These are phyloP conservation scores for Carlito syrichta DNA, from an alignment of 2,113 vertebrate genomes.

Conservation along the genomic window DNA sequence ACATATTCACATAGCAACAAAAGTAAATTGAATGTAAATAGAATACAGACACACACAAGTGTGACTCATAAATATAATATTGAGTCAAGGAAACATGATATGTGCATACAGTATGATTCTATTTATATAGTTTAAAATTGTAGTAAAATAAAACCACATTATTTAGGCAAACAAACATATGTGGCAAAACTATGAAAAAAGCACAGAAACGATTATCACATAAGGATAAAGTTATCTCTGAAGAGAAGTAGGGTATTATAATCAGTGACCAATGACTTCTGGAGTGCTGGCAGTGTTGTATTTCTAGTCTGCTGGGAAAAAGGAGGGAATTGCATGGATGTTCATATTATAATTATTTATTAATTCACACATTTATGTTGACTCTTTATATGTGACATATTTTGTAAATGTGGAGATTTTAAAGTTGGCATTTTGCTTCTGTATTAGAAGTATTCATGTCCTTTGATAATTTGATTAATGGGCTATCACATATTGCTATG, in stretches of 20 bases:
- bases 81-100: neutral
- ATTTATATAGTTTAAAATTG: neutral
- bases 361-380: neutral
- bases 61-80: neutral
- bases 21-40: slow-evolving; percentile 15
- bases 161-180: neutral
- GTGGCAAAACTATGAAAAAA: neutral
- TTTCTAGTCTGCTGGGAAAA: neutral
- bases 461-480: neutral
- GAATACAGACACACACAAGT: neutral
- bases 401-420: neutral
- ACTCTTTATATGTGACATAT: neutral
- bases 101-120: neutral
- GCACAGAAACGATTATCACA: neutral
- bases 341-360: neutral
- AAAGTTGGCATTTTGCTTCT: neutral
- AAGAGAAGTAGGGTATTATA: neutral
- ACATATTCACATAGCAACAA: neutral
- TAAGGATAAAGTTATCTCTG: neutral
- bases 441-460: neutral
- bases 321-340: neutral
- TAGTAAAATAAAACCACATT: neutral
- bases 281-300: neutral
- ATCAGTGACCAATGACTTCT: neutral
- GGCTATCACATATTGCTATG: neutral